These are phyloP conservation scores for Pterostichus madidus DNA, from an alignment of 2,888 invertebrate species.

Conservation along the genomic window DNA sequence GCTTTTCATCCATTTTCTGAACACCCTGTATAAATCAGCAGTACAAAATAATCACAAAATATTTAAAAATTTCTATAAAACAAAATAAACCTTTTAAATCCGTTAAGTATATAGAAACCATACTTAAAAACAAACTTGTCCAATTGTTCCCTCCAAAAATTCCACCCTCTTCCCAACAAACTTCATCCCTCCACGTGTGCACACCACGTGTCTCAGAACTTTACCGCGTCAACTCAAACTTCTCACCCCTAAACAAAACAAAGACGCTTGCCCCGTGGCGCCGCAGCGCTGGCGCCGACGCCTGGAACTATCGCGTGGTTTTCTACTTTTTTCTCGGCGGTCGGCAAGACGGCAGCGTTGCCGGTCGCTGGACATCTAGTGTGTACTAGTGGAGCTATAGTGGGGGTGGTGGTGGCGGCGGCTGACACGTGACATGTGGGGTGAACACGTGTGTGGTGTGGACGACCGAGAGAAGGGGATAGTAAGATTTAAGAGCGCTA, in stretches of 20 bases:
- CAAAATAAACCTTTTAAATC: too few species aligned
- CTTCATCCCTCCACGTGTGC: too few species aligned
- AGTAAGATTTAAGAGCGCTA: too few species aligned
- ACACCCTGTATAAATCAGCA: too few species aligned
- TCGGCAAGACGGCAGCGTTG: constrained; percentile 57
- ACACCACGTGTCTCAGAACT: constrained; percentile 51
- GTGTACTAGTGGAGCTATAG: constrained; percentile 75
- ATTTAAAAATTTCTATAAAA: too few species aligned
- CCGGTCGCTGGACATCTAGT: constrained; percentile 74
- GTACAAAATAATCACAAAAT: too few species aligned
- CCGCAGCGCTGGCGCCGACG: constrained; percentile 73
- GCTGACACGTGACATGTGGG: constrained; percentile 20
- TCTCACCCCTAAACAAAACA: too few species aligned
- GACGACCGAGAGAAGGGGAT: background rate
- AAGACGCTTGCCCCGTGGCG: constrained; percentile 73
- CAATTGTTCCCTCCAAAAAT: too few species aligned
- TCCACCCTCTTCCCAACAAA: too few species aligned
- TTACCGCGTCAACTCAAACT: constrained; percentile 50
- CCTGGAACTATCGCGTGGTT: constrained; percentile 72
- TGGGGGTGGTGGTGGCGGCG: constrained; percentile 58
- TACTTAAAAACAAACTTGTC: background rate
- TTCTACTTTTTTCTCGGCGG: constrained; percentile 72
- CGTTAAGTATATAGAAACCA: too few species aligned
- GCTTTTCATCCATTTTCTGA: too few species aligned
- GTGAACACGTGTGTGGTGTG: constrained; percentile 28